Conservation (phyloP, 1,140 invertebrate genomes). For the Leptonema lineaticorne region DNA sequence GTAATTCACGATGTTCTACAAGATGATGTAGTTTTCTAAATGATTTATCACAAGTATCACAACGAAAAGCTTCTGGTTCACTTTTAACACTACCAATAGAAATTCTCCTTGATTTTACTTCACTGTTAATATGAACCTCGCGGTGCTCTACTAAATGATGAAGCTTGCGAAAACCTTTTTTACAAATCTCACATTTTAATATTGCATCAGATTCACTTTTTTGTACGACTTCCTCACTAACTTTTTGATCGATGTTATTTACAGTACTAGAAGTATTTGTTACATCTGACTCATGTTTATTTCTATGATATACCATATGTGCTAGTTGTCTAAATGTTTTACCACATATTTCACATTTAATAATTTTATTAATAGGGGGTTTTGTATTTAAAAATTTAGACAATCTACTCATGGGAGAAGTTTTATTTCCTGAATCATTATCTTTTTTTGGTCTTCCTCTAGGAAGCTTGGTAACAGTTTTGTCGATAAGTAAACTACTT, state of each 20-base stretch:
- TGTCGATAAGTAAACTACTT: background rate
- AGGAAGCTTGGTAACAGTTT: background rate
- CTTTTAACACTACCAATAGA: slow-evolving; percentile 31
- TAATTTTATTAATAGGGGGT: slow-evolving; percentile 47
- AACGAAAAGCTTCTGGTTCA: slow-evolving; percentile 53
- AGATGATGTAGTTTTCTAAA: slow-evolving; percentile 56
- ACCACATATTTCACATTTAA: slow-evolving; percentile 43
- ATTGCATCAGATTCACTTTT: slow-evolving; percentile 39
- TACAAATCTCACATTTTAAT: slow-evolving; percentile 53
- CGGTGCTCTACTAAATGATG: slow-evolving; percentile 55
- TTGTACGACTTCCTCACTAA: slow-evolving; percentile 41
- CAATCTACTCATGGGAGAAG: slow-evolving; percentile 36
- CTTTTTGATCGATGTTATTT: background rate
- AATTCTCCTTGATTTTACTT: slow-evolving; percentile 31
- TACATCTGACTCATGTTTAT: slow-evolving; percentile 28
- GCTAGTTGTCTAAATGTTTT: slow-evolving; percentile 36
- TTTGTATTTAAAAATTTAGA: slow-evolving; percentile 34
- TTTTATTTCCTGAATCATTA: background rate
- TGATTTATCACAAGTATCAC: slow-evolving; percentile 56
- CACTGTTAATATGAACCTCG: slow-evolving; percentile 25
- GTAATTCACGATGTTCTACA: slow-evolving; percentile 54
- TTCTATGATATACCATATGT: slow-evolving; percentile 33
- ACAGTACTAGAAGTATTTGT: slow-evolving; percentile 20
- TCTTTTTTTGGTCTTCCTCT: background rate
- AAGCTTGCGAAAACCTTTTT: slow-evolving; percentile 54